Percentiles rank a stretch among this genome's conserved stretches.
phyloP scores from a whole-genome alignment of 2,888 invertebrate genomes.

The Yponomeuta sedellus region DNA sequence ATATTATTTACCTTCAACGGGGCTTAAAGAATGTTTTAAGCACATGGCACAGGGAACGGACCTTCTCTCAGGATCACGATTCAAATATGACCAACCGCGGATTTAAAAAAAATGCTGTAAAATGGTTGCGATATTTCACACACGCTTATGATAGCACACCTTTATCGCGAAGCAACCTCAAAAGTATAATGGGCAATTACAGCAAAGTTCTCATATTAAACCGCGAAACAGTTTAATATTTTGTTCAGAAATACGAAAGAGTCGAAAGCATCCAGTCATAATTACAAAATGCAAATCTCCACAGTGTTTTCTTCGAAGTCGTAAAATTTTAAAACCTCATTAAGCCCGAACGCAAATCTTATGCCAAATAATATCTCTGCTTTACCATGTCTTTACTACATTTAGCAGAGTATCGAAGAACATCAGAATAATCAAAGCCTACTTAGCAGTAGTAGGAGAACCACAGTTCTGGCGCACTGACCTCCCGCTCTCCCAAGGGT shows the following conservation, averaged over 20 bases:
- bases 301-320: constrained; percentile 22
- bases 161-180: neutral
- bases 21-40: too few species aligned
- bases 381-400: constrained; percentile 13
- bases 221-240: neutral
- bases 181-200: neutral
- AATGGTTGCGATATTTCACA: too few species aligned
- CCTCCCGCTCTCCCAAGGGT: too few species aligned
- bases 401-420: constrained; percentile 9
- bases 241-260: neutral
- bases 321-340: constrained; percentile 33
- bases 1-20: too few species aligned
- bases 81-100: too few species aligned
- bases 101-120: too few species aligned
- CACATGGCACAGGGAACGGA: too few species aligned
- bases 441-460: too few species aligned
- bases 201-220: neutral
- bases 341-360: constrained; percentile 27
- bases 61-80: too few species aligned
- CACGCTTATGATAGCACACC: too few species aligned
- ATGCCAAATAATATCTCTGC: constrained; percentile 21
- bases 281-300: constrained; percentile 32
- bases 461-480: too few species aligned
- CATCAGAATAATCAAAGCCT: neutral
- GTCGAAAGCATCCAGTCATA: constrained; percentile 16